Percentiles rank a stretch among this genome's conserved stretches.
Evolutionary conservation across 2,888 invertebrate species (phyloP).

Genomic region (Microchrysa polita): DNA sequence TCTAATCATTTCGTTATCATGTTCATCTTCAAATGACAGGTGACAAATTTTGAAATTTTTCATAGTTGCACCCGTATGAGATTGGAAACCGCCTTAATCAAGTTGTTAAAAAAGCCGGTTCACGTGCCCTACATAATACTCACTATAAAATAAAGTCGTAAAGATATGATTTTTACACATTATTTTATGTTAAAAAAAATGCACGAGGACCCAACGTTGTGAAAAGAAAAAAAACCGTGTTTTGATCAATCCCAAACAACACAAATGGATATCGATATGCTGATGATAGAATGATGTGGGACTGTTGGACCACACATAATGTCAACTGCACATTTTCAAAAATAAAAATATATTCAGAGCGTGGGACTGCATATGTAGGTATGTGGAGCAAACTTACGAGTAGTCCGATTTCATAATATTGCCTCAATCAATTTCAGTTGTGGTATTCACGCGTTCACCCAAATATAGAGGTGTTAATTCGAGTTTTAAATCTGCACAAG

Average conservation of each 20-base stretch:
- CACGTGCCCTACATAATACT: background rate
- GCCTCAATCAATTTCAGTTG: background rate
- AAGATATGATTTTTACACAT: background rate
- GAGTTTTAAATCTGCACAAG: background rate
- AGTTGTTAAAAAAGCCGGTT: conserved; percentile 1
- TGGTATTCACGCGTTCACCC: background rate
- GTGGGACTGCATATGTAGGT: conserved; percentile 14
- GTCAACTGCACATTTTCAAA: background rate
- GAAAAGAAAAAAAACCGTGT: background rate
- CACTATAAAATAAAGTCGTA: too few relatives aligned
- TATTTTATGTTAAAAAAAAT: background rate
- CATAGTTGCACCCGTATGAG: background rate
- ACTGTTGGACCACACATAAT: conserved; percentile 17
- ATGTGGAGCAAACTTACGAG: background rate
- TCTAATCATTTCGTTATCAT: background rate
- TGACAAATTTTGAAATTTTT: conserved; percentile 14
- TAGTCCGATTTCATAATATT: too few relatives aligned
- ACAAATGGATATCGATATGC: background rate
- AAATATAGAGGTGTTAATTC: conserved; percentile 10
- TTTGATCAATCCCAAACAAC: background rate
- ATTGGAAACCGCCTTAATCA: background rate
- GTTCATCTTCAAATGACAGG: conserved; percentile 13
- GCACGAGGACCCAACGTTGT: background rate
- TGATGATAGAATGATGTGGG: background rate
- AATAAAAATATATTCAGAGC: conserved; percentile 9